These are phyloP conservation scores for Aix galericulata DNA, from an alignment of 2,113 vertebrate species.

Conservation along the genomic window DNA sequence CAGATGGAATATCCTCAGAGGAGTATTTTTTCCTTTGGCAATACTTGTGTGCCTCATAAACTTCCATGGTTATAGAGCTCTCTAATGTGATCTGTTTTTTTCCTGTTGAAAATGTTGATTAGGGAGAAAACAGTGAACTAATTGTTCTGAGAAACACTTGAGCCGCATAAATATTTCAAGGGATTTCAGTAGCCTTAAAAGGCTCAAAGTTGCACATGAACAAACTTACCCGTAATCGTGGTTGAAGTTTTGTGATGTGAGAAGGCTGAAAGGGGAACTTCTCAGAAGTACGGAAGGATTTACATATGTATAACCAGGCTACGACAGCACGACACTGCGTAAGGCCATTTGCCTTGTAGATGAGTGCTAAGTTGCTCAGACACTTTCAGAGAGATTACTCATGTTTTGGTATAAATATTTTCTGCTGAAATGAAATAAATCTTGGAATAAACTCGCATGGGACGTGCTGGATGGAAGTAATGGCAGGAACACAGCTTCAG, in stretches of 20 bases:
- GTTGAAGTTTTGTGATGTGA: not conserved
- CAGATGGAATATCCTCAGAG: not conserved
- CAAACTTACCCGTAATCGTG: not conserved
- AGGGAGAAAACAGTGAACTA: conserved; percentile 14
- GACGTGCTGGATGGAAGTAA: not conserved
- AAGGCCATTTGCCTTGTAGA: conserved; percentile 19
- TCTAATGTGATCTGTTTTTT: conserved; percentile 9
- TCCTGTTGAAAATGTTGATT: conserved; percentile 2
- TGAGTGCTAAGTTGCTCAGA: not conserved
- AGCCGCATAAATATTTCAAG: conserved; percentile 50
- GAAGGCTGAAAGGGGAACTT: not conserved
- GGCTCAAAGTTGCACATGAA: conserved; percentile 13
- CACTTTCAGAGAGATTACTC: not conserved
- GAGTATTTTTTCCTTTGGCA: not conserved
- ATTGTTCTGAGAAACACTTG: conserved; percentile 27
- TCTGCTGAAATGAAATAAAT: conserved; percentile 10
- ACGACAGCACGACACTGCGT: not conserved
- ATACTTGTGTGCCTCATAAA: not conserved
- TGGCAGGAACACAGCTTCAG: not conserved
- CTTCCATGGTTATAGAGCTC: conserved; percentile 8
- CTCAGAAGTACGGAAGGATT: not conserved
- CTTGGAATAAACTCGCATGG: not conserved
- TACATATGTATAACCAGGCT: not conserved
- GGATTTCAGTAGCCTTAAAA: conserved; percentile 38
- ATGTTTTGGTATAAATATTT: conserved; percentile 8